Percentiles rank a stretch among this genome's conserved stretches.
phyloP scores from a whole-genome alignment of 1,140 invertebrate species.

The Octopus sinensis region DNA sequence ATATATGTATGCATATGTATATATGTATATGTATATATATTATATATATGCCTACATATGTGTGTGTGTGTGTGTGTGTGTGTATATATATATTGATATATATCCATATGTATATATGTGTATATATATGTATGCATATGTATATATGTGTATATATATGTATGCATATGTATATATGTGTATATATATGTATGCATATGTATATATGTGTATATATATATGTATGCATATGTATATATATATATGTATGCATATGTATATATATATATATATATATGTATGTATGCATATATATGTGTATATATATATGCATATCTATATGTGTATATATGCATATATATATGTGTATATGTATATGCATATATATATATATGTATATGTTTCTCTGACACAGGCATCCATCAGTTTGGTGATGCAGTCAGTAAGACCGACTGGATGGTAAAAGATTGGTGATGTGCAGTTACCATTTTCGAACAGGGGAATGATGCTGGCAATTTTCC shows the following conservation, averaged over 20 bases:
- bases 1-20: too few species aligned
- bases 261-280: conserved; percentile 2
- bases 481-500: too few species aligned
- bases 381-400: background rate
- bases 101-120: background rate
- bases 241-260: background rate
- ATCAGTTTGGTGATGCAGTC: too few species aligned
- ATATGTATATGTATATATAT: too few species aligned
- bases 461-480: too few species aligned
- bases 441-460: too few species aligned
- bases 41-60: too few species aligned
- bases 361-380: background rate
- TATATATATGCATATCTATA: background rate
- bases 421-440: too few species aligned
- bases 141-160: background rate
- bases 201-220: background rate
- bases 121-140: background rate
- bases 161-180: background rate
- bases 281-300: background rate
- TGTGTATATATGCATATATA: background rate
- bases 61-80: too few species aligned
- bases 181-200: background rate
- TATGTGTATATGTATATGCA: background rate
- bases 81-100: too few species aligned
- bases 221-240: background rate